Evolutionary conservation across 2,113 vertebrate species (phyloP).

Genomic region (human (Homo sapiens)): GRCh38 chr3:8031001-8031500

Average conservation of each 20-base stretch:
- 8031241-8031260: constrained; percentile 16
- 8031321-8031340: not conserved
- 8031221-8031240: not conserved
- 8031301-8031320: not conserved
- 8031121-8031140: not conserved
- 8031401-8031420: not conserved
- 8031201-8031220: not conserved
- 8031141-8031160: not conserved
- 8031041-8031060: not conserved
- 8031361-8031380: constrained; percentile 1
- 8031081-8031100: not conserved
- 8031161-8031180: not conserved
- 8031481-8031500: not conserved
- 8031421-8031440: not conserved
- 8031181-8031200: not conserved
- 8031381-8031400: not conserved
- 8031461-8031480: not conserved
- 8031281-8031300: constrained; percentile 6
- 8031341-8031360: not conserved
- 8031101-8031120: not conserved
- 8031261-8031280: not conserved
- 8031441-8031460: not conserved
- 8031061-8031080: not conserved
- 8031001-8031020: not conserved
- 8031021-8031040: no score